Base-by-base conservation (phyloP, 2,797 vertebrate genomes). In the Anisognathus igniventris region DNA sequence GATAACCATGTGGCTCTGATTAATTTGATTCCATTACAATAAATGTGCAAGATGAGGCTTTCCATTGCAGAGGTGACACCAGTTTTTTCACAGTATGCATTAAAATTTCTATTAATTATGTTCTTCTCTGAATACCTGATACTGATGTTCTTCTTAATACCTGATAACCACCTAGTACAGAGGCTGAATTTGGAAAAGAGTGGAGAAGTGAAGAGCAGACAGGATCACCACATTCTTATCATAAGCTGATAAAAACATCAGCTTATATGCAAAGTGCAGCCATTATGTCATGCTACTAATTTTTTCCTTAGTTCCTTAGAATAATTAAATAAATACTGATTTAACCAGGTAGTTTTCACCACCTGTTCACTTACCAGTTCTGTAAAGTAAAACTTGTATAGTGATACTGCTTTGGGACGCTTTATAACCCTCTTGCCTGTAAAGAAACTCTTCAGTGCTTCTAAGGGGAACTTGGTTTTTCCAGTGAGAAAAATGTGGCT, bases 221-320 rank as follows among this genome's bases (percentile, higher is more conserved):
- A 50, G 12, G 12, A 57, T 88, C 61, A 25, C 12, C 75, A 12
- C 19, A 6, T 80, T 88, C 31, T 79, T 74, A n/a, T n/a, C n/a
- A n/a, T n/a, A n/a, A n/a, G n/a, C 37, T 2, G 2, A 24, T 20
- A 24, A 30, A 53, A n/a, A 87, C 4, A 1, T 44, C 31, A 44
- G 2, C 17, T 66, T 51, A 3, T 25, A 5, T 42, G 24, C 2
- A 0, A 85, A n/a, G 9, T 25, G 15, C 8, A 7, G 8, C 23
- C 0, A 0, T 66, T 78, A 9, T 25, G 25, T 60, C 19, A 8
- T 35, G 4, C 5, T 58, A 10, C 11, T 33, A 0, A 3, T 24
- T 50, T 56, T 66, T 66, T 24, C 35, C 20, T 45, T 54, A 39
- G 50, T 88, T 57, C 11, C 31, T 48, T 73, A 24, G 9, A 51